A percentile compares a stretch with the other conserved stretches of the same genome.
phyloP scores from a whole-genome alignment of 2,113 vertebrate species.

The Arvicanthis niloticus region DNA sequence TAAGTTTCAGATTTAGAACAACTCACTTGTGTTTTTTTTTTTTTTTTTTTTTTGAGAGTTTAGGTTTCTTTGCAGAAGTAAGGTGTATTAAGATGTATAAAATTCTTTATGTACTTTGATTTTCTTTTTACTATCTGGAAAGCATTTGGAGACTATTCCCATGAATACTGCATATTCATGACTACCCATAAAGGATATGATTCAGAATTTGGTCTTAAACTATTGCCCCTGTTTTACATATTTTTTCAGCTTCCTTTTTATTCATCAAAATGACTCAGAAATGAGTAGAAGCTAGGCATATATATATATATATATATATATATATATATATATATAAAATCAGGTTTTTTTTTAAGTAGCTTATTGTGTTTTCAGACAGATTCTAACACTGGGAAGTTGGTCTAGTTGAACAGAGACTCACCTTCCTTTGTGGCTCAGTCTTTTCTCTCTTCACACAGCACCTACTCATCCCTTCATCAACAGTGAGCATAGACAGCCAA shows the following conservation, averaged over 20 bases:
- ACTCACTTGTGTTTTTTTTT: neutral
- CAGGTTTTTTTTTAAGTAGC: conserved; percentile 46
- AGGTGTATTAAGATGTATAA: conserved; percentile 61
- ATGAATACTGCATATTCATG: conserved; percentile 63
- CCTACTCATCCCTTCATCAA: neutral
- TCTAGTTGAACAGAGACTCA: conserved; percentile 45
- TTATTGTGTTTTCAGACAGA: conserved; percentile 18
- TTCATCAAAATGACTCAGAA: conserved; percentile 55
- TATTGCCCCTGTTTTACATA: conserved; percentile 63
- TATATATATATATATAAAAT: neutral
- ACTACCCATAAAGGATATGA: conserved; percentile 53
- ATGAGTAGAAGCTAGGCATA: neutral
- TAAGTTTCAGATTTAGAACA: conserved; percentile 64
- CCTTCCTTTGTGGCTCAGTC: neutral
- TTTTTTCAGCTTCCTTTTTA: conserved; percentile 34
- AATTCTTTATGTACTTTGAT: conserved; percentile 69
- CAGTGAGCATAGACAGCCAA: neutral
- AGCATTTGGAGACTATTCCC: conserved; percentile 53
- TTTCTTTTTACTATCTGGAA: conserved; percentile 70
- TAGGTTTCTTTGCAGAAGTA: conserved; percentile 53
- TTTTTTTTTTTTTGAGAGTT: conserved; percentile 54
- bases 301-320: too few relatives aligned
- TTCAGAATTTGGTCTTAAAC: conserved; percentile 73
- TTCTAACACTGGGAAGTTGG: neutral
- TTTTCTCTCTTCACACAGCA: neutral